Base-by-base conservation (phyloP, 2,888 invertebrate genomes). In the Tipula unca region DNA sequence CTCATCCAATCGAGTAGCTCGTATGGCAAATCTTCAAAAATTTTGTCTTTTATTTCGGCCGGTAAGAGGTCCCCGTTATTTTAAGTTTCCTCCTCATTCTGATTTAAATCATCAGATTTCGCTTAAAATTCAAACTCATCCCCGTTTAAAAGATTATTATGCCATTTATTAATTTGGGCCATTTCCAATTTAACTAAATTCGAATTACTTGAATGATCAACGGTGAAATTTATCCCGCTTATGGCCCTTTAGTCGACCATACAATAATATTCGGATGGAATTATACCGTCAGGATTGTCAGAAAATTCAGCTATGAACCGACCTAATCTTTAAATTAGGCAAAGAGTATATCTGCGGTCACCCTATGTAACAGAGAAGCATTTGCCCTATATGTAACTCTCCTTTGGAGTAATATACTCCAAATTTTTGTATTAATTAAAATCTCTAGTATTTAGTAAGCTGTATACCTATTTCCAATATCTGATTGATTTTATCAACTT, bases 221-320 rank as follows among this genome's bases (percentile, higher is more conserved):
- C 94, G 17, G 96, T 96, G 87, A 96, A 94, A 89, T 96, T 96
- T 42, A 94, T 94, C 85, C 96, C 96, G 87, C 92, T 91, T 95
- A 94, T 0, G 98, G 97, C 89, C 97, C 96, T 87, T 94, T 94
- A 10, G 95, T 95, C 8, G 98, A 98, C 98, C 98, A 98, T 94
- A 88, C 96, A 97, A 86, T 94, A 92, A 90, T 96, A 98, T 88
- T 96, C 95, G 0, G 95, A 94, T 3, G 98, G 98, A 89, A 97
- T 94, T 87, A 98, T 92, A 86, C 94, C 94, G 82, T 96, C 96
- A 87, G 93, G 92, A 87, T 93, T 93, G 89, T 96, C 96, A 0
- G 96, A 96, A 86, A 95, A 93, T 85, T 94, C 92, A 5, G 96
- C 94, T 87, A 95, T 93, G 85, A 96, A 93, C 88, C 94, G 94